phyloP scores from a whole-genome alignment of 1,140 invertebrate species.

The Calliphora vicina region DNA sequence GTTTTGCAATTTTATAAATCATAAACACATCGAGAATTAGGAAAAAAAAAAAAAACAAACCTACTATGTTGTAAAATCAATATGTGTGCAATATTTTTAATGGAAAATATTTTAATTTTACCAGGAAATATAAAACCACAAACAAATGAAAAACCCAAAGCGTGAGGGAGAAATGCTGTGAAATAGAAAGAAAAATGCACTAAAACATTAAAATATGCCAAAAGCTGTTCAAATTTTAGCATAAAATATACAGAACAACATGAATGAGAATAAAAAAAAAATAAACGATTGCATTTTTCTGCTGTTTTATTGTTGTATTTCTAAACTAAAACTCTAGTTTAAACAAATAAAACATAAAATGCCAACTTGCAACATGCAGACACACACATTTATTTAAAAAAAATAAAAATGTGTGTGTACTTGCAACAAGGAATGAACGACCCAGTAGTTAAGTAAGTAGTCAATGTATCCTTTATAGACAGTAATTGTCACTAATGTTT shows the following conservation, averaged over 20 bases:
- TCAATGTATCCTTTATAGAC: too few relatives aligned
- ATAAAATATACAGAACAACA: not conserved
- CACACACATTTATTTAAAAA: too few relatives aligned
- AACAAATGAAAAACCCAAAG: not conserved
- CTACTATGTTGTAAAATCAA: not conserved
- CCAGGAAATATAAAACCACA: constrained; percentile 6
- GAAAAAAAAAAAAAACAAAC: not conserved
- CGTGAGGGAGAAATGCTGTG: too few relatives aligned
- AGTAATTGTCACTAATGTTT: too few relatives aligned
- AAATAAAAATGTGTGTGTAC: not conserved
- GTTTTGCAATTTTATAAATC: not conserved
- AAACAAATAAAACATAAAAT: constrained; percentile 11
- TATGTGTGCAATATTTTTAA: not conserved
- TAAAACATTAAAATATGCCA: constrained; percentile 13
- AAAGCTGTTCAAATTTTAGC: not conserved
- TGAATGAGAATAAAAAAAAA: not conserved
- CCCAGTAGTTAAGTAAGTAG: too few relatives aligned
- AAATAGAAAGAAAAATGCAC: not conserved
- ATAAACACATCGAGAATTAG: not conserved
- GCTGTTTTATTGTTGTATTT: not conserved
- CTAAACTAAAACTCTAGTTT: constrained; percentile 2
- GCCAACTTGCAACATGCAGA: not conserved
- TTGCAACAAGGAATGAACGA: too few relatives aligned
- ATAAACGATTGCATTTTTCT: not conserved
- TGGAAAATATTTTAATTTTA: constrained; percentile 1